Base-by-base conservation (phyloP, 2,113 vertebrate genomes). In the Ochotona princeps region DNA sequence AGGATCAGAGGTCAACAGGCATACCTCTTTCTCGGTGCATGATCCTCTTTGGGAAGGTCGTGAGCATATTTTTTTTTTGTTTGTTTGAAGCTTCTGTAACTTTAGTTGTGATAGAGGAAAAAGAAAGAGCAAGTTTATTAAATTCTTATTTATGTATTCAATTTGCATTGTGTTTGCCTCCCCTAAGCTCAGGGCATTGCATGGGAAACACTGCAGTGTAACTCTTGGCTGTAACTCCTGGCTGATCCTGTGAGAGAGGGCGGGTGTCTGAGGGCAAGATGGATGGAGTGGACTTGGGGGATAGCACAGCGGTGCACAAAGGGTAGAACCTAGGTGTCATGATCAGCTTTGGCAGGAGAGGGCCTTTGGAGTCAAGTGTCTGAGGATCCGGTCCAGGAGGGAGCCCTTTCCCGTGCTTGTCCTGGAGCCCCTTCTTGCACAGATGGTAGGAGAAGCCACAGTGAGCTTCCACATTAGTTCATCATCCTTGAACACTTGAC, bases 111-210 rank as follows among this genome's bases (percentile, higher is more conserved):
- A 92, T 91, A 44, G 63, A 94, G 76, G 84, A 90, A 60, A 81
- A 11, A 20, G 51, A 81, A 95, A 47, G 76, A 89, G 69, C 87
- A 94, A 94, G 87, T 95, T 96, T 96, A 97, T 96, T 96, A 96
- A 91, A 96, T 96, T 97, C 89, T 96, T 97, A 96, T 97, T 96
- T 97, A 97, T 97, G 93, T 92, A 94, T 97, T 97, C 96, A 97
- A 96, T 97, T 97, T 96, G 76, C 78, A 95, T 90, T 38, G 72
- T 49, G 35, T 63, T 70, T 91, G 65, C 61, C 91, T 88, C 88
- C 76, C 63, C 74, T 18, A 69, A 80, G 88, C 94, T 86, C 15
- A 47, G 63, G 70, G 76, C 38, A 49, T 25, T 10, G 26, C 38
- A 49, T 0, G 1, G 81, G 69, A 78, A 88, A 86, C 93, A 83